These are phyloP conservation scores for Cyprinus carpio DNA, from an alignment of 2,113 vertebrate genomes.

Conservation along the genomic window DNA sequence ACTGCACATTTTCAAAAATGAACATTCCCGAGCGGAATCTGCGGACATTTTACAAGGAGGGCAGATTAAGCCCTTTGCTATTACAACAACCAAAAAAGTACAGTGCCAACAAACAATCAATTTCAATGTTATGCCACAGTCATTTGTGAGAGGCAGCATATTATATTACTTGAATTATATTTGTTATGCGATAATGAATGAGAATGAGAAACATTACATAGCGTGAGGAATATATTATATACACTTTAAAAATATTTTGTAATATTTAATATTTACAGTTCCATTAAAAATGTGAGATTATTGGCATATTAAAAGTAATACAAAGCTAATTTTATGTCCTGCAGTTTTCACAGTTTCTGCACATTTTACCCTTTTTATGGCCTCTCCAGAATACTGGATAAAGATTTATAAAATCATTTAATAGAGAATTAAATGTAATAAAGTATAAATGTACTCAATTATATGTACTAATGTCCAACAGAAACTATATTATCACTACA, in stretches of 20 bases:
- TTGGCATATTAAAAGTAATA: background rate
- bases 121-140: background rate
- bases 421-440: background rate
- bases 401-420: background rate
- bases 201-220: background rate
- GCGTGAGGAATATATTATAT: background rate
- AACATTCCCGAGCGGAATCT: background rate
- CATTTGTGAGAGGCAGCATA: background rate
- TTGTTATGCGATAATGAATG: background rate
- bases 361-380: background rate
- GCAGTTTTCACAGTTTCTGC: background rate
- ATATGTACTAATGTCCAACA: background rate
- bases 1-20: background rate
- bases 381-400: background rate
- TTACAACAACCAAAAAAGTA: background rate
- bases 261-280: background rate
- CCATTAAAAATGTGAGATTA: too few relatives aligned
- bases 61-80: background rate
- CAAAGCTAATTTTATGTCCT: background rate
- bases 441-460: background rate
- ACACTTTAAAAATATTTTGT: background rate
- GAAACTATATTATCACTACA: background rate
- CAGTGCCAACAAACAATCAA: background rate
- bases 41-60: background rate
- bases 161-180: background rate